A percentile compares a stretch with the other conserved stretches of the same genome.
Conservation (phyloP, 2,797 vertebrate species). For the Arrhamphus sclerolepis region DNA sequence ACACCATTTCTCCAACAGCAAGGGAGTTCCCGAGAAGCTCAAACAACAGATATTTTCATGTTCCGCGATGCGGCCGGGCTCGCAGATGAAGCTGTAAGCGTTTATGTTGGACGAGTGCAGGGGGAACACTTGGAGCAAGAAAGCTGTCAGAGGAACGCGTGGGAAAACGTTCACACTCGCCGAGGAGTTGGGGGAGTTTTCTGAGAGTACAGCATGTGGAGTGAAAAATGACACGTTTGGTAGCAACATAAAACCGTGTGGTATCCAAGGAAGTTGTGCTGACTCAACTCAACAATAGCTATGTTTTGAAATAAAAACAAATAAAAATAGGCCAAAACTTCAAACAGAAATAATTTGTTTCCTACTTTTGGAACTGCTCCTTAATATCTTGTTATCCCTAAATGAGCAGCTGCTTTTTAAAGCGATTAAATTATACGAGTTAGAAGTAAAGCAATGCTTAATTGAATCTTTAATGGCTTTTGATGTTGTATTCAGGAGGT, state of each 20-base stretch:
- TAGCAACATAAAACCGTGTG: too few relatives aligned
- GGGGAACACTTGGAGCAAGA: slow-evolving; percentile 31
- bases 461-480: slow-evolving; percentile 16
- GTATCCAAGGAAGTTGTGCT: too few relatives aligned
- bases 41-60: slow-evolving; percentile 48
- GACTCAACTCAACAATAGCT: too few relatives aligned
- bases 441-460: slow-evolving; percentile 10
- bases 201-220: too few relatives aligned
- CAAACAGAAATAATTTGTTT: too few relatives aligned
- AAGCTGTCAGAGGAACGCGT: slow-evolving; percentile 42
- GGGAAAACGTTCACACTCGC: slow-evolving; percentile 13
- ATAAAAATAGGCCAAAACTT: too few relatives aligned
- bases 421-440: slow-evolving; percentile 16
- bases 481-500: neutral
- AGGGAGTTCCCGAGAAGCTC: slow-evolving; percentile 36
- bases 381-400: neutral
- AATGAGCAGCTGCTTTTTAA: neutral
- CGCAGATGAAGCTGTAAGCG: slow-evolving; percentile 38
- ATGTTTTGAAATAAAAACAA: too few relatives aligned
- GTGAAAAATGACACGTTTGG: too few relatives aligned
- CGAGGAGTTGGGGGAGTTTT: too few relatives aligned
- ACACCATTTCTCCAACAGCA: slow-evolving; percentile 31
- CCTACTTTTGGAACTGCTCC: neutral
- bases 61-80: slow-evolving; percentile 3
- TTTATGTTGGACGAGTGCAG: slow-evolving; percentile 32